Evolutionary conservation across 2,888 invertebrate species (phyloP), one percentile per base, ranked within the genome.

Genomic region (Polylopha cassiicola): DNA sequence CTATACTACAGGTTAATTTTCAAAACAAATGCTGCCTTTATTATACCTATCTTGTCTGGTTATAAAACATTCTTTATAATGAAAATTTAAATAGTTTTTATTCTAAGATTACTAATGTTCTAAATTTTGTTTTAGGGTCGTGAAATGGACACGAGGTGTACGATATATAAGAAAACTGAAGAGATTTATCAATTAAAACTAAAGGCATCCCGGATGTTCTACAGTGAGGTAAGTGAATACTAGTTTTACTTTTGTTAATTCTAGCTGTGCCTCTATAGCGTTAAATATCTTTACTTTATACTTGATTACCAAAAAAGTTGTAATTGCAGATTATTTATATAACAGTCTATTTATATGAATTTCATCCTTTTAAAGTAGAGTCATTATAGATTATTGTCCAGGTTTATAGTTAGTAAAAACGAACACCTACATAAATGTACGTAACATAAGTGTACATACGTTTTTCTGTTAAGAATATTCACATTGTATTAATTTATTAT

Each of bases 131-230:
- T 64, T 21, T 61, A 94, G 90, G 96, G 96, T 7, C 91, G 93
- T 60, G 97, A 99, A 80, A 91, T 93, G 80, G 97, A 98, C 59
- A 94, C 97, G 15, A 91, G 98, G 71, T 97, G 98, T 50, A 97
- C 99, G 26, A 95, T 99, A 68, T 99, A 95, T 84, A 99, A 99
- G 87, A 98, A 98, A 88, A 98, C 98, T 46, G 98, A 99, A 58
- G 96, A 97, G 74, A 89, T 95, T 41, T 99, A 99, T 86, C 97
- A 96, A 85, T 87, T 99, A 50, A 99, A 99, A 87, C 86, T 99
- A 80, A 99, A 98, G 84, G 94, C 98, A 24, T 97, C 99, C 7
- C 91, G 99, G 77, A 94, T 91, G 87, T 94, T 96, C 68, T 93
- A 93, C 65, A 92, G 91, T 61, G 95, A 95, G 87, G 90, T 90